Evolutionary conservation across 2,113 vertebrate species (phyloP).

Genomic region (Gambusia holbrooki): DNA sequence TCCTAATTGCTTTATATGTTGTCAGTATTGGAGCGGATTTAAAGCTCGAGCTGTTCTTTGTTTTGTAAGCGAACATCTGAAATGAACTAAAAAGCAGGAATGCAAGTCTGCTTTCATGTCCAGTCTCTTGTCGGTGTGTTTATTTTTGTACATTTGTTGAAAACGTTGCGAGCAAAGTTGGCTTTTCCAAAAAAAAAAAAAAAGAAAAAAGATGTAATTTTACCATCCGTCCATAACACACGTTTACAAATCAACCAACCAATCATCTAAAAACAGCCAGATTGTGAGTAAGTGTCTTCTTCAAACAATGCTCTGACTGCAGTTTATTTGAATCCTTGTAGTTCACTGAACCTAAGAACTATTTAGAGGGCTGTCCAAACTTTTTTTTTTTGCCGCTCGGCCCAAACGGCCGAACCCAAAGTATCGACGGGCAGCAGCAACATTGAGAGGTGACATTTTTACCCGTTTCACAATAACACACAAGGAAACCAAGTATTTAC

Average conservation of each 20-base stretch:
- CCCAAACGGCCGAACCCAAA: too few relatives aligned
- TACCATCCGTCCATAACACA: background rate
- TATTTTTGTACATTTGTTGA: slow-evolving; percentile 8
- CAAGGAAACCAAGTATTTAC: background rate
- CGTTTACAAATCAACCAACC: background rate
- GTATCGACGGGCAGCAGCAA: background rate
- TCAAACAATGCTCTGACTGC: too few relatives aligned
- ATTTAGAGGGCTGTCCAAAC: background rate
- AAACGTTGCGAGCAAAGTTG: background rate
- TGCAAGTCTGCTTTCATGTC: slow-evolving; percentile 43
- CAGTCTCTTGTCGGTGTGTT: slow-evolving; percentile 31
- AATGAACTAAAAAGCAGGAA: slow-evolving; percentile 36
- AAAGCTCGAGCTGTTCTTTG: slow-evolving; percentile 29
- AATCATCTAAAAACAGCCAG: too few relatives aligned
- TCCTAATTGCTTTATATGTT: slow-evolving; percentile 38
- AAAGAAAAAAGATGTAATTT: background rate
- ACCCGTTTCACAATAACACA: background rate
- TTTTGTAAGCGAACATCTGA: slow-evolving; percentile 47
- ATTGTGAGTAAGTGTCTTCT: too few relatives aligned
- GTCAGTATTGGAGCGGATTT: slow-evolving; percentile 34
- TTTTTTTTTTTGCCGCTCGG: too few relatives aligned
- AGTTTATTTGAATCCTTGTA: too few relatives aligned
- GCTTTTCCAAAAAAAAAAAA: background rate
- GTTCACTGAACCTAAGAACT: background rate
- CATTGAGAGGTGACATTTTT: background rate